Evolutionary conservation across 2,797 vertebrate genomes (phyloP), one percentile per base, ranked within the genome.

Genomic region (Xyrichtys novacula): DNA sequence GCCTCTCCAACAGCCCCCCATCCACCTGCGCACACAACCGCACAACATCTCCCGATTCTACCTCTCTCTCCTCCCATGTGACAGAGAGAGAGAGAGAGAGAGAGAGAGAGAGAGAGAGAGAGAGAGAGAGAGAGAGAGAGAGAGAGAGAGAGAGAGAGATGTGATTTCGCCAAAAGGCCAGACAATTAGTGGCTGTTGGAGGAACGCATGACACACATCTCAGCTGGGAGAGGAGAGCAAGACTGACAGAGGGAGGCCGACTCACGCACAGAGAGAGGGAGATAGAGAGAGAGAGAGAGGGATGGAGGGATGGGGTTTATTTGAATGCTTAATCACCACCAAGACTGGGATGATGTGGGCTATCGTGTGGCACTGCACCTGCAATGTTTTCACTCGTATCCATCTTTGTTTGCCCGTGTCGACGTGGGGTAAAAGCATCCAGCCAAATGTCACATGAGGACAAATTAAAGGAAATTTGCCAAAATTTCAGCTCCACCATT

Each of bases 171-270:
- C 85, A 22, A 83, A 81, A 89, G 88, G 84, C 81, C 78, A 89
- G 86, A 89, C 88, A 92, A 92, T 94, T 91, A 93, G 90, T 83
- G 87, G 78, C 81, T 87, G 81, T 86, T 90, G 87, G 81, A 82
- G 69, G 80, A 79, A 71, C 47, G 76, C 62, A 81, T 87, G 85
- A 89, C 89, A 90, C 84, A 87, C 83, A 87, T 81, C 66, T 82
- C 60, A 73, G 82, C 81, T 85, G 83, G 71, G 68, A 43, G 65
- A 64, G 58, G 68, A 73, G 63, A 58, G 63, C 38, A 32, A 29
- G 63, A 49, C 73, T 78, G 81, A 76, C 76, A 69, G 70, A 71
- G 72, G 76, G 76, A 79, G 57, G 66, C 60, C 49, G 36, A n/a
- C 75, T 64, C 68, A 48, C 38, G 46, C 66, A 43, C 62, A 28